These are phyloP conservation scores for Ceyx melanurus DNA, from an alignment of 2,113 vertebrate genomes.

Conservation along the genomic window DNA sequence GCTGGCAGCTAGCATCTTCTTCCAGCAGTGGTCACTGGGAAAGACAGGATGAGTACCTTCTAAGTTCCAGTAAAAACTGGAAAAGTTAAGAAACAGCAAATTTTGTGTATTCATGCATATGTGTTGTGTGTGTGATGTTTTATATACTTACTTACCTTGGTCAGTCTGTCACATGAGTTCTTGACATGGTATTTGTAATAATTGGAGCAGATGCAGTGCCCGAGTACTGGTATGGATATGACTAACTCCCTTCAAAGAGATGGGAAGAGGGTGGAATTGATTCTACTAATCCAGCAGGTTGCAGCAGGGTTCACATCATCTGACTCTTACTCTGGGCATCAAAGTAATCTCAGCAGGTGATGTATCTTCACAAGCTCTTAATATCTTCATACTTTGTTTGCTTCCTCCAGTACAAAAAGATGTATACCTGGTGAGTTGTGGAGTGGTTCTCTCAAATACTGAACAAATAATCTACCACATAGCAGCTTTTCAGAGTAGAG, in stretches of 20 bases:
- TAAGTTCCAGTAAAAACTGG: neutral
- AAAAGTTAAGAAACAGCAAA: neutral
- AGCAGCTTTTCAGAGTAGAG: neutral
- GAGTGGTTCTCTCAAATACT: neutral
- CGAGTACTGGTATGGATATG: neutral
- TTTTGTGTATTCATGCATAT: neutral
- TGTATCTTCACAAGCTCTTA: neutral
- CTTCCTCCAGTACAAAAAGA: neutral
- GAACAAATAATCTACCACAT: neutral
- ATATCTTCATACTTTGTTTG: neutral
- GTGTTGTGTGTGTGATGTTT: rapidly evolving
- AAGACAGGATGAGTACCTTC: neutral
- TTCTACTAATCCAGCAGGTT: neutral
- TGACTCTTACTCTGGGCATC: neutral
- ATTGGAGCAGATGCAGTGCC: neutral
- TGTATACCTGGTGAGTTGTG: neutral
- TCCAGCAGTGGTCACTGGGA: neutral
- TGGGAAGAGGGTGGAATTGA: neutral
- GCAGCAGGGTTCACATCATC: neutral
- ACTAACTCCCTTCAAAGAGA: neutral
- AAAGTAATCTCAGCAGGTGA: neutral
- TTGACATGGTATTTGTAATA: neutral
- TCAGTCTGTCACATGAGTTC: neutral
- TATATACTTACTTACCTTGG: neutral
- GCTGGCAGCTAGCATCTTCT: neutral